A percentile compares a stretch with the other conserved stretches of the same genome.
These are phyloP conservation scores for Pelecanoides urinatrix DNA, from an alignment of 2,113 vertebrate species.

Conservation along the genomic window DNA sequence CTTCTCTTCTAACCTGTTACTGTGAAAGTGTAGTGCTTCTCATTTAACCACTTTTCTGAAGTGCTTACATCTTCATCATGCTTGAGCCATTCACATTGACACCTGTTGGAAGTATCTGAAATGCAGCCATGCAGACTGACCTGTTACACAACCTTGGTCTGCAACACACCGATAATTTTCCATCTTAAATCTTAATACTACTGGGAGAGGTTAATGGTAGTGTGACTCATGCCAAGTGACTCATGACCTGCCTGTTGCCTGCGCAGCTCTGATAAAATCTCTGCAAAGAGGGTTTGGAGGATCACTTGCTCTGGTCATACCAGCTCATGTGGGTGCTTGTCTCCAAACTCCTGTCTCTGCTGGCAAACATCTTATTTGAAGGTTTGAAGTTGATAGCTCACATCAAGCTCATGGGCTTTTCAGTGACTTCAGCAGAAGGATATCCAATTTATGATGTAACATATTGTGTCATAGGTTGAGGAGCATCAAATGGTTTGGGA, in stretches of 20 bases:
- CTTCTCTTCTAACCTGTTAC: background rate
- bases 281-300: background rate
- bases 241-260: background rate
- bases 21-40: background rate
- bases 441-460: background rate
- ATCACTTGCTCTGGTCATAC: background rate
- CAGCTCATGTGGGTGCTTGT: background rate
- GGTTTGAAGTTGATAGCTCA: background rate
- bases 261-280: slow-evolving; percentile 18
- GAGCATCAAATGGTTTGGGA: background rate
- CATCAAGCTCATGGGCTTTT: background rate
- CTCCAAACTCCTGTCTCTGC: background rate
- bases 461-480: background rate
- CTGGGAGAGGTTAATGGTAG: background rate
- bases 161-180: background rate
- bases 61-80: background rate
- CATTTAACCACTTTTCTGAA: background rate
- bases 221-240: background rate
- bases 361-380: background rate
- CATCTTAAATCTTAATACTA: background rate
- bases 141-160: background rate
- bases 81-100: background rate
- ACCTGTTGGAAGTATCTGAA: background rate
- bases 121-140: background rate
- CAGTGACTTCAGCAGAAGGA: background rate